Percentiles rank a stretch among this genome's conserved stretches.
Conservation (phyloP, 2,113 vertebrate genomes). For the Accipiter cooperii region DNA sequence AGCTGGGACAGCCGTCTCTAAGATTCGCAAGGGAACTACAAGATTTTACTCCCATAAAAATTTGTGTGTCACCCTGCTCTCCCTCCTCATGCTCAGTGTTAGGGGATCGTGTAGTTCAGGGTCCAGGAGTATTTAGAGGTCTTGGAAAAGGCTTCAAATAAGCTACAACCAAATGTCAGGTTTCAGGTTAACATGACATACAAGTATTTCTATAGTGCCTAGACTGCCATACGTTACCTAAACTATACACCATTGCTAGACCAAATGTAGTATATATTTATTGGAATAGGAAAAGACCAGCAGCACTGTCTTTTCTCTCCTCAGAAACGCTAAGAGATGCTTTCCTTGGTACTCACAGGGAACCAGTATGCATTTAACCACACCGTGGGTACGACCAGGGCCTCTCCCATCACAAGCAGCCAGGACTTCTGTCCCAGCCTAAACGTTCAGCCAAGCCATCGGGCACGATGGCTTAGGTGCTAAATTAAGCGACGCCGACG, state of each 20-base stretch:
- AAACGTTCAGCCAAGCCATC: neutral
- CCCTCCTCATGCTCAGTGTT: neutral
- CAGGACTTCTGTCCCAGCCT: neutral
- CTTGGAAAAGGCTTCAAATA: neutral
- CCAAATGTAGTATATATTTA: neutral
- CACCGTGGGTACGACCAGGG: neutral
- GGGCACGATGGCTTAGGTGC: neutral
- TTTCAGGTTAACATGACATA: neutral
- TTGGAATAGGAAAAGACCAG: neutral
- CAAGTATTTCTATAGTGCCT: neutral
- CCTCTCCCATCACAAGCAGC: neutral
- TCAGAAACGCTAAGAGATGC: neutral
- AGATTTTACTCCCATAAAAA: neutral
- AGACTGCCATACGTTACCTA: neutral
- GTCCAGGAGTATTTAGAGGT: neutral
- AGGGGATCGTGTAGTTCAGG: neutral
- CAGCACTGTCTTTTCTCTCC: neutral
- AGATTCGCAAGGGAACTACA: neutral
- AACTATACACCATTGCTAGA: neutral
- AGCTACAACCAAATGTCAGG: neutral
- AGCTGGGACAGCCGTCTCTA: accelerated
- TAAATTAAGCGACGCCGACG: neutral
- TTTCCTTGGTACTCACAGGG: neutral
- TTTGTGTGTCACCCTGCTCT: neutral
- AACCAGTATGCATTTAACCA: neutral